Base-by-base conservation (phyloP, 2,888 invertebrate genomes). In the Autographa gamma region DNA sequence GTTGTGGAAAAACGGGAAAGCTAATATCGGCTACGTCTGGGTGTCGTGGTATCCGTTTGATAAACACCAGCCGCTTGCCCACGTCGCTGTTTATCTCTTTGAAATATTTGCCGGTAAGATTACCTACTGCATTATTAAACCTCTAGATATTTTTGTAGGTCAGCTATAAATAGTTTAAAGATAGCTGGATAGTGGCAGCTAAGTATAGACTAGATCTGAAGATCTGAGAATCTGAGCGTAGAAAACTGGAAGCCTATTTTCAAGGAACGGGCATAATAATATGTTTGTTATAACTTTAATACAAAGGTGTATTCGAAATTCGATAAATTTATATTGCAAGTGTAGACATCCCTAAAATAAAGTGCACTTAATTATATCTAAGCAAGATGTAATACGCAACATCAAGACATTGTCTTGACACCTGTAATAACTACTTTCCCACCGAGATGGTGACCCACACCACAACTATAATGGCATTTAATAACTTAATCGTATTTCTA, bases 1-100 rank as follows among this genome's bases (percentile, higher is more conserved):
- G 56, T 64, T 81, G 65, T 86, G 88, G 85, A 88, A 86, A 52
- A 88, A 86, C 7, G 86, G 87, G 32, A 86, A 91, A 5, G 86
- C 89, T 0, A 69, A 81, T 38, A 76, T 95, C 7, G 95, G 94
- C 71, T 94, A 85, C 69, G 92, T 95, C 25, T 95, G 95, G 95
- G 85, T 88, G 25, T 93, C 93, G 2, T 95, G 95, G 95, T 95
- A 95, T 66, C 95, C 95, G 7, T 95, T 95, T 71, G 93, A 95
- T 80, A 95, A 94, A 83, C 85, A 90, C 66, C 69, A 92, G 52
- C 88, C 91, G 0, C 8, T 93, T 9, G 91, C 90, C 1, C 95
- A 95, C 71, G 69, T 92, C 48, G 82, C 86, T 9, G 94, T 93
- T 38, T 95, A 95, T 83, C 78, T 94, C 0, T 95, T 95, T 78